Conservation (phyloP, 2,113 vertebrate species). For the Leucopternis melanops region DNA sequence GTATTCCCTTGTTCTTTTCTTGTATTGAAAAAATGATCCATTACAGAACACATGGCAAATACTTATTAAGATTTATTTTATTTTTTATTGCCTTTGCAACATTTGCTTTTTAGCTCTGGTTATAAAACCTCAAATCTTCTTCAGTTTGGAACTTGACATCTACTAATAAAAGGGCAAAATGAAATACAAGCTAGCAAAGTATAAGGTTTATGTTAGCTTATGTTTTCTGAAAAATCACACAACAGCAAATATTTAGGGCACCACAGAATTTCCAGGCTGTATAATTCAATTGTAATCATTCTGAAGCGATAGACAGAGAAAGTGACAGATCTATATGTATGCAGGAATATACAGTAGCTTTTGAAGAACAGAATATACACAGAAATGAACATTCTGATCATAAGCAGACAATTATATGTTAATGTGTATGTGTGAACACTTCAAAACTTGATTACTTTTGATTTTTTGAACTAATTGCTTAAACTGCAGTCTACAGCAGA, state of each 20-base stretch:
- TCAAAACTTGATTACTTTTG: not conserved
- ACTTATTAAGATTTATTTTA: slow-evolving; percentile 53
- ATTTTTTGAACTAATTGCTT: not conserved
- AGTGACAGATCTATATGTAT: not conserved
- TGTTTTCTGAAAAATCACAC: not conserved
- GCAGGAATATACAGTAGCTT: not conserved
- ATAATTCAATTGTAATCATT: not conserved
- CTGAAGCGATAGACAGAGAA: not conserved
- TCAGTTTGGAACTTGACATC: not conserved
- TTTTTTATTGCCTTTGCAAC: slow-evolving; percentile 35
- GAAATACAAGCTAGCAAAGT: not conserved
- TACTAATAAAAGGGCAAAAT: slow-evolving; percentile 24
- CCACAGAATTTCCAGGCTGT: not conserved
- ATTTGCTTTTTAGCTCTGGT: not conserved
- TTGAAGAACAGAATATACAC: not conserved
- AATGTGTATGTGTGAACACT: not conserved
- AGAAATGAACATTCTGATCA: not conserved
- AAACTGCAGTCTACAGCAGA: not conserved
- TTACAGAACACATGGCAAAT: slow-evolving; percentile 10
- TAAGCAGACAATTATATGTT: not conserved
- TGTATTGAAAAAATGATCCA: not conserved
- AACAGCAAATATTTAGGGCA: not conserved
- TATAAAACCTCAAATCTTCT: slow-evolving; percentile 29
- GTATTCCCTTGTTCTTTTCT: slow-evolving; percentile 2
- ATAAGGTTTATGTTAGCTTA: not conserved